Evolutionary conservation across 2,797 vertebrate species (phyloP), one percentile per base, ranked within the genome.

Genomic region (Neosilurus hyrtlii): DNA sequence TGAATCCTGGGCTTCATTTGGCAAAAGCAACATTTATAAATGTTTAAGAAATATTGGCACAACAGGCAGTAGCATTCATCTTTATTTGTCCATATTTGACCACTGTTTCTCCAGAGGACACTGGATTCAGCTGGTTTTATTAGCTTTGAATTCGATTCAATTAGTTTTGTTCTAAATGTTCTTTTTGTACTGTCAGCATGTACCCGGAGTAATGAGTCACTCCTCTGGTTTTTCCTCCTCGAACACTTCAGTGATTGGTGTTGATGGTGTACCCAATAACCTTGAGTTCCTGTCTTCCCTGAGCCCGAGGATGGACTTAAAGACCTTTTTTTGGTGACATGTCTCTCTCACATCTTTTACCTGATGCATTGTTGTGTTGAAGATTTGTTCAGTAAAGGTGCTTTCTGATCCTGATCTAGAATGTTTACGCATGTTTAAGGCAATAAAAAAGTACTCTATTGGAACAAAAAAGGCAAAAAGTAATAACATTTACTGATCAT

Each of bases 181-280:
- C 30, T 79, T 56, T 78, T 78, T 68, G n/a, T 43, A 35, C 30
- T 83, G 70, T 73, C 70, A 54, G 14, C 51, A 54, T 24, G n/a
- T 72, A 24, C 70, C 22, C 70, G 26, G 51, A 10, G 24, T 26
- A 18, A 26, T 73, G 70, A 73, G 70, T 71, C 68, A 71, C 22
- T 15, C 0, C 6, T 71, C 49, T 71, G 22, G 49, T 73, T 2
- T 1, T 14, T 73, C 71, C 22, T 71, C 68, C 15, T 56, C 15
- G 15, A 30, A 9, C 51, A 24, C 70, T 51, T 22, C 43, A 24
- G 49, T 52, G 49, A 54, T 52, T n/a, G 67, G 43, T 71, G 68
- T 52, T 72, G 12, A n/a, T 72, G 70, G n/a, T 1, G 14, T 72
- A 9, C 12, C 9, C 52, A 72, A 20, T 52, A 52, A 52, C 49